Evolutionary conservation across 2,113 vertebrate genomes (phyloP), one percentile per base, ranked within the genome.

Genomic region (Nipponia nippon): DNA sequence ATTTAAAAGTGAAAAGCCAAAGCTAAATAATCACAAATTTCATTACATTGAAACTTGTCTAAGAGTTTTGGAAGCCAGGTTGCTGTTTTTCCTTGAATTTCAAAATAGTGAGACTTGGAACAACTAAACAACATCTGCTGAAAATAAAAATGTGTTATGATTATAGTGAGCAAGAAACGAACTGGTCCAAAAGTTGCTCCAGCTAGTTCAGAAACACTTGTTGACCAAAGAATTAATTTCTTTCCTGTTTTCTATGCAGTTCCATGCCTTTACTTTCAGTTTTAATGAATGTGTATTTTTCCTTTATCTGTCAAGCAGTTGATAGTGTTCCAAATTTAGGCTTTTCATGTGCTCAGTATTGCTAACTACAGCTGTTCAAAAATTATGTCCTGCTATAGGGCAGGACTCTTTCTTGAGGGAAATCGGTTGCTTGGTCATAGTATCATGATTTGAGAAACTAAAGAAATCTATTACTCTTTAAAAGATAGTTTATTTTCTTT

Each of bases 51-150:
- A 85, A 77, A 78, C 40, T 93, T 72, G 22, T 72, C 46, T 93
- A 47, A 89, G 72, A 34, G 34, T 83, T 93, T 90, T 94, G 62
- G 92, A 90, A 79, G 70, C 32, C 16, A 83, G 49, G 19, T 80
- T 96, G 53, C 67, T 95, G 46, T 49, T 91, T 96, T 82, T 77
- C 62, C 56, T 73, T 92, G 49, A 70, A 83, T 95, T 93, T 91
- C 84, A 84, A 88, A 91, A 88, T 76, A 72, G 16, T 58, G 61
- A 72, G 61, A 61, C 88, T 83, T 83, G 75, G 87, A 94, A 94
- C 20, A 49, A 56, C 81, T 85, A 69, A 91, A 83, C n/a, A 88
- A 92, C 93, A 96, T 91, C 91, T 92, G 89, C 40, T 91, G 79
- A 79, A 96, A 79, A 89, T 91, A 83, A 87, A 96, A 94, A 69